Conservation (phyloP, 2,888 invertebrate genomes). For the Volucella inflata region DNA sequence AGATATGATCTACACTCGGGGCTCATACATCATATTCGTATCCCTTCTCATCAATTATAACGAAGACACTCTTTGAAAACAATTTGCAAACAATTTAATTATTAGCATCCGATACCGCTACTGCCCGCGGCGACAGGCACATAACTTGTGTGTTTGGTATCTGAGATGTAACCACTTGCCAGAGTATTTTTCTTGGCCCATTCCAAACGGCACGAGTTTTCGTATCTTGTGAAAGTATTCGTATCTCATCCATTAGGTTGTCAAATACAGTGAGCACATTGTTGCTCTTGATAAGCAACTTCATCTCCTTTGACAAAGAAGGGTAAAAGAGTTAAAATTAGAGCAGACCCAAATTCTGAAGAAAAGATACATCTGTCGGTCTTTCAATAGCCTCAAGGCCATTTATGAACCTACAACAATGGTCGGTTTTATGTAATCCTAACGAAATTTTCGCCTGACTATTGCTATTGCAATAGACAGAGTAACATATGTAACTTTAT, state of each 20-base stretch:
- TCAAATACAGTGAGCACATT: slow-evolving; percentile 47
- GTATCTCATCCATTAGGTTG: slow-evolving; percentile 58
- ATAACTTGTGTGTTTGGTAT: slow-evolving; percentile 7
- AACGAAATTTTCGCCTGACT: neutral
- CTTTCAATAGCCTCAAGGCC: neutral
- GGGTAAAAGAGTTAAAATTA: too few species aligned
- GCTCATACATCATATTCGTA: too few species aligned
- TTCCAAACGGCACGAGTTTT: neutral
- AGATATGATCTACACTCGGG: too few species aligned
- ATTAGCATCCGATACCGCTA: slow-evolving; percentile 17
- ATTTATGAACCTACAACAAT: too few species aligned
- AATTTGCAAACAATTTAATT: slow-evolving; percentile 55
- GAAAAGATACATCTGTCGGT: neutral
- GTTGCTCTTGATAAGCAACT: slow-evolving; percentile 29
- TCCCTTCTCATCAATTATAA: slow-evolving; percentile 40
- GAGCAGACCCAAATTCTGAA: neutral
- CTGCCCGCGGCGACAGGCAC: neutral
- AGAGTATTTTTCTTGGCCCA: slow-evolving; percentile 10
- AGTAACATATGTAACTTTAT: slow-evolving; percentile 20
- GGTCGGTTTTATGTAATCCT: too few species aligned
- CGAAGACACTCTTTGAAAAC: slow-evolving; percentile 34
- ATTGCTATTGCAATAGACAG: neutral
- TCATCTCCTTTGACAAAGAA: neutral
- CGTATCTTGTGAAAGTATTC: too few species aligned
- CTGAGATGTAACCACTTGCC: slow-evolving; percentile 24